phyloP scores from a whole-genome alignment of 2,113 vertebrate species.

The Rhizomys pruinosus region DNA sequence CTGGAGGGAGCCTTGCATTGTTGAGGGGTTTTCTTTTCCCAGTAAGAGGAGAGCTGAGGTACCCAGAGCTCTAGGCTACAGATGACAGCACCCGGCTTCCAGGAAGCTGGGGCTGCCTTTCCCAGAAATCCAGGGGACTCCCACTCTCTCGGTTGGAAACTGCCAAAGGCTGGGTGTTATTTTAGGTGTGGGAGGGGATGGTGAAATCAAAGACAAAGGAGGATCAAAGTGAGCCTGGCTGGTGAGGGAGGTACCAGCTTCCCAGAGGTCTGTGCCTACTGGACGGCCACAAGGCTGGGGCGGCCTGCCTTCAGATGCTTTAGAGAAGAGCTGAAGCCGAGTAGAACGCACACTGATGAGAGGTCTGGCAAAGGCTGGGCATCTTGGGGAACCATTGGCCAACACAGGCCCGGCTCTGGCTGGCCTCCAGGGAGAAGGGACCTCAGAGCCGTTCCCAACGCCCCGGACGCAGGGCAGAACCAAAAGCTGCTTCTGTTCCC shows the following conservation, averaged over 20 bases:
- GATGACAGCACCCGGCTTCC: background rate
- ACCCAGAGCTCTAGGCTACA: rapidly evolving
- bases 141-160: background rate
- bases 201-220: background rate
- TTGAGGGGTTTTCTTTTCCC: background rate
- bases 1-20: background rate
- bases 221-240: background rate
- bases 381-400: conserved; percentile 2
- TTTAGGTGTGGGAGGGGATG: background rate
- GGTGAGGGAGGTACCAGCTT: background rate
- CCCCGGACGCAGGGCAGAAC: background rate
- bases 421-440: background rate
- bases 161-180: background rate
- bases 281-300: background rate
- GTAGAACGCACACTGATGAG: background rate
- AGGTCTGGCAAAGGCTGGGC: background rate
- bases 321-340: background rate
- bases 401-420: background rate
- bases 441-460: background rate
- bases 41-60: background rate
- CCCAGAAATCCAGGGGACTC: conserved; percentile 18
- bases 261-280: background rate
- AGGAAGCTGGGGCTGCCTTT: background rate
- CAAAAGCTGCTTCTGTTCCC: background rate
- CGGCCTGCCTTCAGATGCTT: background rate